Evolutionary conservation across 2,113 vertebrate species (phyloP).

Genomic region (Chloebia gouldiae): DNA sequence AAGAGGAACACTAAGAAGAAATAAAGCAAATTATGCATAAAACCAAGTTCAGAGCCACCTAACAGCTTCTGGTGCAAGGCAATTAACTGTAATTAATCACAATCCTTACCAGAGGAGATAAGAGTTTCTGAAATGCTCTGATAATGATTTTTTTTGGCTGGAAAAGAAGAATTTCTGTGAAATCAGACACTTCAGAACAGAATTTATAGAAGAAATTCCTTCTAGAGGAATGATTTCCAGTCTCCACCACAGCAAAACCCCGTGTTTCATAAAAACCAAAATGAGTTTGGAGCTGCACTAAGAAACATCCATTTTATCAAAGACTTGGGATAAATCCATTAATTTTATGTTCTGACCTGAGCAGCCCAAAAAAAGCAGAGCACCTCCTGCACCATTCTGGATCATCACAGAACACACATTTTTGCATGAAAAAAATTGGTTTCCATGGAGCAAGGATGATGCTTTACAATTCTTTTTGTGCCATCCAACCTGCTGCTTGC

Average conservation of each 20-base stretch:
- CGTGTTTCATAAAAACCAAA: neutral
- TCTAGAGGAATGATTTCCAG: neutral
- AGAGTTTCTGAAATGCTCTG: neutral
- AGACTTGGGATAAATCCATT: rapidly evolving
- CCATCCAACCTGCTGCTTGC: neutral
- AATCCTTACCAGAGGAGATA: neutral
- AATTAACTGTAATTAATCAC: neutral
- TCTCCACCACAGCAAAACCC: neutral
- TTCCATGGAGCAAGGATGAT: rapidly evolving
- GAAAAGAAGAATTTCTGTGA: neutral
- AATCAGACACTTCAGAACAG: neutral
- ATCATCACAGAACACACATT: neutral
- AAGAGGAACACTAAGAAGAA: neutral
- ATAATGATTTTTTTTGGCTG: rapidly evolving
- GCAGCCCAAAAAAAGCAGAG: neutral
- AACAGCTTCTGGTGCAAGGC: neutral
- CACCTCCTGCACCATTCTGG: neutral
- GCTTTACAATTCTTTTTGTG: neutral
- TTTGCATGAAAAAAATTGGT: too few relatives aligned
- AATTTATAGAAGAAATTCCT: rapidly evolving
- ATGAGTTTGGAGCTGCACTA: rapidly evolving
- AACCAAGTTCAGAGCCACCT: neutral
- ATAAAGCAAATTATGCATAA: neutral
- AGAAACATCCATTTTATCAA: neutral
- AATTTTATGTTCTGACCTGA: neutral